Evolutionary conservation across 2,888 invertebrate genomes (phyloP).

Genomic region (Melipona beecheii): DNA sequence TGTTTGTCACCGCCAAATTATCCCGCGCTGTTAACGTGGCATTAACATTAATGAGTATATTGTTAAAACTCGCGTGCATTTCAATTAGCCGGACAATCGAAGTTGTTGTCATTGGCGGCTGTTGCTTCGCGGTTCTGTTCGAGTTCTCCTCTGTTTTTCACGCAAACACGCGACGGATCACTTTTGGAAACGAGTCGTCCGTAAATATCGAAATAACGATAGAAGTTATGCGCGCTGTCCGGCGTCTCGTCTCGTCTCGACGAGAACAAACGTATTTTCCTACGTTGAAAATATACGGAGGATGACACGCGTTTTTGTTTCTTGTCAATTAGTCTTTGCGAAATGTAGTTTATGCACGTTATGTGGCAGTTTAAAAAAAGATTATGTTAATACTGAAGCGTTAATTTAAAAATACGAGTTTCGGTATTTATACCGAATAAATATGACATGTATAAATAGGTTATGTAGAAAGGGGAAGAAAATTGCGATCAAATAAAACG

Average conservation of each 20-base stretch:
- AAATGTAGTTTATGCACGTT: neutral
- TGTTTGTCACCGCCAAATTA: constrained; percentile 75
- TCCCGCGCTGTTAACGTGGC: constrained; percentile 71
- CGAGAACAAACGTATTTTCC: constrained; percentile 20
- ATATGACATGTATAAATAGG: too few species aligned
- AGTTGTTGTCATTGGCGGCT: constrained; percentile 70
- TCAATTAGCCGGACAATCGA: constrained; percentile 75
- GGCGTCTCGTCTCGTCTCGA: neutral
- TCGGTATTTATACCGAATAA: too few species aligned
- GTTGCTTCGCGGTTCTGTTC: constrained; percentile 31
- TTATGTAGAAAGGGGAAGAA: too few species aligned
- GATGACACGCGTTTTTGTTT: neutral
- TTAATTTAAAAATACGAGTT: neutral
- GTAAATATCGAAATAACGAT: constrained; percentile 43
- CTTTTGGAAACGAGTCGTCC: constrained; percentile 34
- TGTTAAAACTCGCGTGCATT: constrained; percentile 79
- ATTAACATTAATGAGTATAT: constrained; percentile 81
- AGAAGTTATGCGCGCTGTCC: constrained; percentile 25
- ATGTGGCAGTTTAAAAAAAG: neutral
- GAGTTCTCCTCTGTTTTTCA: constrained; percentile 19
- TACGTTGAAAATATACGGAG: constrained; percentile 3
- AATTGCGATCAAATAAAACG: too few species aligned
- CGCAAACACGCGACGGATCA: constrained; percentile 33
- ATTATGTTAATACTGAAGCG: neutral
- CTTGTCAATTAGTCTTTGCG: neutral